Evolutionary conservation across 1,140 invertebrate species (phyloP).

Genomic region (Battus philenor): DNA sequence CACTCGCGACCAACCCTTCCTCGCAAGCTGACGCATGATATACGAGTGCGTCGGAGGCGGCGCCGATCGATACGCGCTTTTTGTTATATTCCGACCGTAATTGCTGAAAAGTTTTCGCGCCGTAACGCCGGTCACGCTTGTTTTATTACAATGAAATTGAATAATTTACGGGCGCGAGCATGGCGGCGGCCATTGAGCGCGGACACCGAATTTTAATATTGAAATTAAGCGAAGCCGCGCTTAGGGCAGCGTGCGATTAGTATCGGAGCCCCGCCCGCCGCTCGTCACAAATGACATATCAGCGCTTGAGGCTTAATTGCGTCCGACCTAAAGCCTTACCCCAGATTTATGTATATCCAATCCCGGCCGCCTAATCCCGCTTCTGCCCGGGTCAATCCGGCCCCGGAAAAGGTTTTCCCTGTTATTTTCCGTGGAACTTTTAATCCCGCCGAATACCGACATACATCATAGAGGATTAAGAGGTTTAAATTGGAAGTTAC

Average conservation of each 20-base stretch:
- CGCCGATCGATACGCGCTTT: constrained; percentile 63
- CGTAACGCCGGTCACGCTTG: constrained; percentile 67
- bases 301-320: constrained; percentile 64
- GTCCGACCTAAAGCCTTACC: constrained; percentile 64
- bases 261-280: constrained; percentile 29
- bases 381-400: constrained; percentile 68
- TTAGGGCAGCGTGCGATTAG: constrained; percentile 48
- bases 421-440: constrained; percentile 76
- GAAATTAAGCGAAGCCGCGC: constrained; percentile 47
- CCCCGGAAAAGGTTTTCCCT: constrained; percentile 75
- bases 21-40: constrained; percentile 73
- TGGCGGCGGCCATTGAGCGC: constrained; percentile 58
- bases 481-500: constrained; percentile 76
- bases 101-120: constrained; percentile 75
- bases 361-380: constrained; percentile 70
- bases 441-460: constrained; percentile 74
- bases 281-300: constrained; percentile 70
- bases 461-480: constrained; percentile 76
- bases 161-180: constrained; percentile 69
- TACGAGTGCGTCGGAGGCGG: constrained; percentile 50
- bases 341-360: constrained; percentile 74
- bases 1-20: constrained; percentile 66
- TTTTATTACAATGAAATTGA: constrained; percentile 76
- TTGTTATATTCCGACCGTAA: constrained; percentile 72
- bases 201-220: constrained; percentile 70